phyloP scores from a whole-genome alignment of 2,113 vertebrate genomes.

The Lepidothrix coronata region DNA sequence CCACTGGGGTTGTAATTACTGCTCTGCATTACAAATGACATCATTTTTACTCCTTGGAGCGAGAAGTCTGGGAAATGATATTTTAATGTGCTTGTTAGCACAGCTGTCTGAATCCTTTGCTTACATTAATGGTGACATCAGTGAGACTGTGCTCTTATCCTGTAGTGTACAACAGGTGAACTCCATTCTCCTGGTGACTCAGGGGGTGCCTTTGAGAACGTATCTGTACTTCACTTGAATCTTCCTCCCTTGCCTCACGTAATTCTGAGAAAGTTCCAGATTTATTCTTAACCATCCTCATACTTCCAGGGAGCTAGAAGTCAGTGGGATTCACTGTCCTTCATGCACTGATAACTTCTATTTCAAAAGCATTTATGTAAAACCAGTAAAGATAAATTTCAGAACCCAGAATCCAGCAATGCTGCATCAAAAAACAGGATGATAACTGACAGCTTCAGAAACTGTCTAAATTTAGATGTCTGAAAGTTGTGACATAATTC shows the following conservation, averaged over 20 bases:
- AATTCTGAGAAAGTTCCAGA: neutral
- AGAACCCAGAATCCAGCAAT: neutral
- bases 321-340: neutral
- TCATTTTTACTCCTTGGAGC: neutral
- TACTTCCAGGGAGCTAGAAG: neutral
- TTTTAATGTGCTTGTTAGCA: slow-evolving; percentile 4
- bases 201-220: neutral
- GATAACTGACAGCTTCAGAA: neutral
- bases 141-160: neutral
- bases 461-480: neutral
- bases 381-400: neutral
- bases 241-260: neutral
- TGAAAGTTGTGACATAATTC: neutral
- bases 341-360: slow-evolving; percentile 1
- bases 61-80: neutral
- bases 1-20: slow-evolving; percentile 36
- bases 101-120: neutral
- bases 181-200: neutral
- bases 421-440: neutral
- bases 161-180: neutral
- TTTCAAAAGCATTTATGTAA: slow-evolving; percentile 26
- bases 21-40: slow-evolving; percentile 12
- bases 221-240: neutral
- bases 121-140: neutral
- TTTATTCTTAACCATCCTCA: neutral